These are phyloP conservation scores for Cephalopterus ornatus DNA, from an alignment of 2,113 vertebrate species.

Conservation along the genomic window DNA sequence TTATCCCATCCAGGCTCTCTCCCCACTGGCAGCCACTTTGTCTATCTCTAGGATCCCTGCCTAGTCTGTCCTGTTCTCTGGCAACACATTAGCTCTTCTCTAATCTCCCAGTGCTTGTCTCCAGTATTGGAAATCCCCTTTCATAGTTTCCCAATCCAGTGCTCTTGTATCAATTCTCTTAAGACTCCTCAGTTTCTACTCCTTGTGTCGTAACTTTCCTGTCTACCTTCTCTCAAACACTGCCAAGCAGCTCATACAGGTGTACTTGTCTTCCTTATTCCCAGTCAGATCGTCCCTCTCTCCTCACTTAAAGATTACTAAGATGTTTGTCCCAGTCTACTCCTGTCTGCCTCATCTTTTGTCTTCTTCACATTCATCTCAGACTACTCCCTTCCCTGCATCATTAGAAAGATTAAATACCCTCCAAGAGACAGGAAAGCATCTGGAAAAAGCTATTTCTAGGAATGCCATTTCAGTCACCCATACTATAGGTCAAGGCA, in stretches of 20 bases:
- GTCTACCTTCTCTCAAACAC: background rate
- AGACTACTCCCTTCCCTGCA: background rate
- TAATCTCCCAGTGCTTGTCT: background rate
- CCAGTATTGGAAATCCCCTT: background rate
- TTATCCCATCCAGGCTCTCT: background rate
- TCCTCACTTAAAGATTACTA: accelerated
- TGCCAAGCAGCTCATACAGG: background rate
- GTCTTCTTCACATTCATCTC: background rate
- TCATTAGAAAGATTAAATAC: background rate
- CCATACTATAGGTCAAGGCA: accelerated
- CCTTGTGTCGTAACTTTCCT: background rate
- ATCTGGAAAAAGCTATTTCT: background rate
- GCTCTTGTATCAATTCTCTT: no score
- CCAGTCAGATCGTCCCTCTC: background rate
- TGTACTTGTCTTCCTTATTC: background rate
- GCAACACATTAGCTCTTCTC: background rate
- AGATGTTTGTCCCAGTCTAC: background rate
- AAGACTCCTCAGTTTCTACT: background rate
- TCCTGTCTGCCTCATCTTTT: background rate
- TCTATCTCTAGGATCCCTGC: background rate
- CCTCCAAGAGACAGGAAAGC: background rate
- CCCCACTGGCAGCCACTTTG: background rate
- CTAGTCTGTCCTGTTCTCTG: background rate
- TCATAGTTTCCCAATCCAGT: background rate
- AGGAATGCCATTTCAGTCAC: background rate